Evolutionary conservation across 1,140 invertebrate genomes (phyloP).

Genomic region (Ooceraea biroi): DNA sequence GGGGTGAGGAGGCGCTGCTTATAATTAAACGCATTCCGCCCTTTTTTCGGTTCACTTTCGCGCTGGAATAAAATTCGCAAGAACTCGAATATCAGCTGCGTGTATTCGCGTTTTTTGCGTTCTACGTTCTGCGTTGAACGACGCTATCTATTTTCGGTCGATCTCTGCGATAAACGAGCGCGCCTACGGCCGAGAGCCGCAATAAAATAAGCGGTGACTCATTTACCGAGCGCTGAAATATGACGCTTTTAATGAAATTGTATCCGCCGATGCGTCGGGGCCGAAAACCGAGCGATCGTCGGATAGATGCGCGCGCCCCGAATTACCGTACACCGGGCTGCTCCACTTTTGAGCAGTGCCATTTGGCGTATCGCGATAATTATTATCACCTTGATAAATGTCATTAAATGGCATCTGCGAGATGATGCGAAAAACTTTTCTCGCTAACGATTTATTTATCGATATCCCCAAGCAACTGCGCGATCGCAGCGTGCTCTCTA

Average conservation of each 20-base stretch:
- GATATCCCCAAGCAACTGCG: background rate
- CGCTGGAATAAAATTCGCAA: slow-evolving; percentile 54
- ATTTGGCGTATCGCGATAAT: slow-evolving; percentile 40
- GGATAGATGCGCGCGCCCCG: background rate
- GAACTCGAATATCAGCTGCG: slow-evolving; percentile 45
- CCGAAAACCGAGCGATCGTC: slow-evolving; percentile 29
- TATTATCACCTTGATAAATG: slow-evolving; percentile 2
- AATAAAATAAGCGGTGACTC: slow-evolving; percentile 42
- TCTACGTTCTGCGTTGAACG: background rate
- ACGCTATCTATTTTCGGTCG: slow-evolving; percentile 40
- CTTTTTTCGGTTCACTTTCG: slow-evolving; percentile 41
- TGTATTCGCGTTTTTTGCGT: background rate
- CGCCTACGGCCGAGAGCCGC: slow-evolving; percentile 36
- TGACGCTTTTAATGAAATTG: slow-evolving; percentile 69
- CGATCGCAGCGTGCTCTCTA: background rate
- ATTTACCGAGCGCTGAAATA: slow-evolving; percentile 56
- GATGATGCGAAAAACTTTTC: background rate
- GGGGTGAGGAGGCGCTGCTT: slow-evolving; percentile 27
- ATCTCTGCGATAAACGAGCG: slow-evolving; percentile 50
- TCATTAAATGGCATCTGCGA: no score
- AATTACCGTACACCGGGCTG: background rate
- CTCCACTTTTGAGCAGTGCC: slow-evolving; percentile 3
- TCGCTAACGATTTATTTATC: background rate
- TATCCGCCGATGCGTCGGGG: background rate
- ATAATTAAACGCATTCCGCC: slow-evolving; percentile 59